Conservation (phyloP, 2,888 invertebrate species). For the Nemurella pictetii region DNA sequence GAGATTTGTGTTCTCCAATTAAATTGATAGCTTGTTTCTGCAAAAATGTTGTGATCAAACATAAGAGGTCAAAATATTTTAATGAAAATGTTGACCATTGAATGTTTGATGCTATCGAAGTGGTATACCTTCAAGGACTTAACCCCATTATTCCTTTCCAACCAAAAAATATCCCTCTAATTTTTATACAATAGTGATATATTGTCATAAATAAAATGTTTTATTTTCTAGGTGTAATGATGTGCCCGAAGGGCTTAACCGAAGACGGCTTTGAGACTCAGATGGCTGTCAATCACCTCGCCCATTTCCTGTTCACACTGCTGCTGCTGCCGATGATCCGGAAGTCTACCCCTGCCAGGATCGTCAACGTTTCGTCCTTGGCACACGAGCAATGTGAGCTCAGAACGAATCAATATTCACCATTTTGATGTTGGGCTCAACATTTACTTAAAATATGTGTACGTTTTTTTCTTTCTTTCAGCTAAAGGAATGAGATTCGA, state of each 20-base stretch:
- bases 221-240: constrained; percentile 54
- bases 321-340: constrained; percentile 62
- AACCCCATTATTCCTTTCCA: no score
- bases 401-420: no score
- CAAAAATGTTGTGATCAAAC: no score
- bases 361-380: constrained; percentile 64
- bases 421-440: not conserved
- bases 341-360: constrained; percentile 60
- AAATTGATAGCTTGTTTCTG: no score
- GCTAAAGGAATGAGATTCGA: constrained; percentile 64
- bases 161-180: no score
- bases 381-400: not conserved
- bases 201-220: no score
- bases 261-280: constrained; percentile 60
- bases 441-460: not conserved
- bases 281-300: constrained; percentile 53
- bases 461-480: constrained; percentile 47
- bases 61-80: no score
- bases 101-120: no score
- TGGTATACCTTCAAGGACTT: no score
- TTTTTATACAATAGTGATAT: no score
- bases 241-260: constrained; percentile 53
- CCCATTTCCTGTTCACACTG: constrained; percentile 62
- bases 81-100: no score
- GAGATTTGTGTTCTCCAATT: no score